Evolutionary conservation across 2,888 invertebrate species (phyloP).

Genomic region (Yponomeuta evonymella): DNA sequence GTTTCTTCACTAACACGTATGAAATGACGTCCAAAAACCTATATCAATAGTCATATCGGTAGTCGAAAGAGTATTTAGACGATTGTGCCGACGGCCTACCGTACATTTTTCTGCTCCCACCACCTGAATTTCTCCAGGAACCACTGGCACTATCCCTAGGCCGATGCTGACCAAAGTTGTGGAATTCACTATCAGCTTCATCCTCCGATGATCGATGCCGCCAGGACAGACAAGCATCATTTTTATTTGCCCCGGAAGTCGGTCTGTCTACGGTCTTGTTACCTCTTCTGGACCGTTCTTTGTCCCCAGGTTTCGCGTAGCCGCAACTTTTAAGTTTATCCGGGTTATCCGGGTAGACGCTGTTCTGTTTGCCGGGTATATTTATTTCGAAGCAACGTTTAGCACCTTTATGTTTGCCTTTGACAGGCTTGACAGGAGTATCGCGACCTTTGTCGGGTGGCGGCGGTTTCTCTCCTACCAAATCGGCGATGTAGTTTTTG

Average conservation of each 20-base stretch:
- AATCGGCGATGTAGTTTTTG: slow-evolving; percentile 66
- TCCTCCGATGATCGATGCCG: neutral
- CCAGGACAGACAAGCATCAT: neutral
- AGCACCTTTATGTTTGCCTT: neutral
- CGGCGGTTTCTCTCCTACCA: slow-evolving; percentile 39
- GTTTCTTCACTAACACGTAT: neutral
- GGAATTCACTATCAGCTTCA: neutral
- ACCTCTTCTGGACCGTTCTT: neutral
- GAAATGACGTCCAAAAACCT: neutral
- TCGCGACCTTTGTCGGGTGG: slow-evolving; percentile 37
- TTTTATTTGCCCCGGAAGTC: neutral
- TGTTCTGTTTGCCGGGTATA: neutral
- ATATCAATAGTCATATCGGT: slow-evolving; percentile 41
- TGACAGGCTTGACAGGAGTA: slow-evolving; percentile 32
- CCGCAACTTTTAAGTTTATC: neutral
- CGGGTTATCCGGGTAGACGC: neutral
- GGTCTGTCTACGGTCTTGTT: neutral
- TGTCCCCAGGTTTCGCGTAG: neutral
- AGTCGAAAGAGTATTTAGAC: slow-evolving; percentile 32
- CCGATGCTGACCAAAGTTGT: neutral
- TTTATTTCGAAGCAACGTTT: neutral
- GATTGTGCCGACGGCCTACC: neutral
- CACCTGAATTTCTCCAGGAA: neutral
- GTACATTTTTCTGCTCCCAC: neutral
- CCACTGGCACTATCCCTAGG: neutral